Evolutionary conservation across 2,113 vertebrate species (phyloP).

Genomic region (Pteruthius melanotis): DNA sequence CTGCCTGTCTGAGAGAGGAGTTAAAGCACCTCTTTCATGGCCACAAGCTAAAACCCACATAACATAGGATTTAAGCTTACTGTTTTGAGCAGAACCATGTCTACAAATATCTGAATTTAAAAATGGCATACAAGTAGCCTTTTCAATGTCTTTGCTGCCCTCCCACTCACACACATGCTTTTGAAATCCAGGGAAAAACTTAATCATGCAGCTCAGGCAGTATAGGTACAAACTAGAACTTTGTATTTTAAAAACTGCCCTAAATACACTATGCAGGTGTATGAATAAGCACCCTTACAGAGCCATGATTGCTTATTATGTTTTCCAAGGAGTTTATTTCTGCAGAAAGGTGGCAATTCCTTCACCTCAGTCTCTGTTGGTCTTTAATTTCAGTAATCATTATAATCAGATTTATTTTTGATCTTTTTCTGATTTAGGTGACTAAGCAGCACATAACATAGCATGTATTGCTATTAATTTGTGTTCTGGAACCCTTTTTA

Average conservation of each 20-base stretch:
- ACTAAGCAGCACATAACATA: background rate
- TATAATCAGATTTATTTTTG: background rate
- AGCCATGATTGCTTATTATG: conserved; percentile 1
- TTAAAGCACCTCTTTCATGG: background rate
- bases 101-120: background rate
- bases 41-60: background rate
- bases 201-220: background rate
- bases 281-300: background rate
- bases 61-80: background rate
- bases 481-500: background rate
- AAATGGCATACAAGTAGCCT: background rate
- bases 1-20: background rate
- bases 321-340: background rate
- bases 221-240: background rate
- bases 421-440: background rate
- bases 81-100: background rate
- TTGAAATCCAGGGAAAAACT: background rate
- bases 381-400: conserved; percentile 24
- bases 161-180: background rate
- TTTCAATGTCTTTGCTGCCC: background rate
- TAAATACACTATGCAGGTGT: background rate
- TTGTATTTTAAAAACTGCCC: background rate
- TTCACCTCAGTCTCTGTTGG: background rate
- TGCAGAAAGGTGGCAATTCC: background rate
- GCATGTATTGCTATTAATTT: background rate